Base-by-base conservation (phyloP, 2,888 invertebrate genomes). In the Folsomia manolachei region DNA sequence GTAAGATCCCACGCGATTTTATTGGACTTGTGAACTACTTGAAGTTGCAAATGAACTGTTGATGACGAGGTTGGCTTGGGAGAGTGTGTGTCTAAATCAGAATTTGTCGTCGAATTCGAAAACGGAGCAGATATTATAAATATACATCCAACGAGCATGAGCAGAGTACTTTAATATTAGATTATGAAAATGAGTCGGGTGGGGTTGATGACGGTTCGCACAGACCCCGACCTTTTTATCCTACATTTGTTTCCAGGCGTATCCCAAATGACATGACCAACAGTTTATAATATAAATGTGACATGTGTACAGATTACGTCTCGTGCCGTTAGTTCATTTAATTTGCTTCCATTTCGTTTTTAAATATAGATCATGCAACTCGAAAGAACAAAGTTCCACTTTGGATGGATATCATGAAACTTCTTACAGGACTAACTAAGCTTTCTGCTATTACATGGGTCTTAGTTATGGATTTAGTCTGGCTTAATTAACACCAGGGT, bases 141-240 rank as follows among this genome's bases (percentile, higher is more conserved):
- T 14, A 19, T n/a, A 56, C 21, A 56, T 14, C 21, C 11, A 14
- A 19, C 56, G 39, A 39, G 14, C 51, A 60, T 60, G 60, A 11
- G 60, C 21, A 19, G n/a, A 60, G 60, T n/a, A n/a, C n/a, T n/a
- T n/a, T n/a, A n/a, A n/a, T n/a, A n/a, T n/a, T n/a, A n/a, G n/a
- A n/a, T n/a, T n/a, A n/a, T n/a, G n/a, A n/a, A n/a, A n/a, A n/a
- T n/a, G n/a, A n/a, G n/a, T n/a, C n/a, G n/a, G n/a, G n/a, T n/a
- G n/a, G n/a, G n/a, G n/a, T n/a, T n/a, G n/a, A n/a, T n/a, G n/a
- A n/a, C 19, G 60, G 60, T 60, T 60, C 7, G 60, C 18, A 11
- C 51, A 56, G 24, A 56, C 67, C 60, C 52, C 67, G 60, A 67
- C 67, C 67, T 67, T 67, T 66, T 67, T 67, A 67, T 67, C 67